Conservation (phyloP, 2,113 vertebrate genomes). For the Progne subis region DNA sequence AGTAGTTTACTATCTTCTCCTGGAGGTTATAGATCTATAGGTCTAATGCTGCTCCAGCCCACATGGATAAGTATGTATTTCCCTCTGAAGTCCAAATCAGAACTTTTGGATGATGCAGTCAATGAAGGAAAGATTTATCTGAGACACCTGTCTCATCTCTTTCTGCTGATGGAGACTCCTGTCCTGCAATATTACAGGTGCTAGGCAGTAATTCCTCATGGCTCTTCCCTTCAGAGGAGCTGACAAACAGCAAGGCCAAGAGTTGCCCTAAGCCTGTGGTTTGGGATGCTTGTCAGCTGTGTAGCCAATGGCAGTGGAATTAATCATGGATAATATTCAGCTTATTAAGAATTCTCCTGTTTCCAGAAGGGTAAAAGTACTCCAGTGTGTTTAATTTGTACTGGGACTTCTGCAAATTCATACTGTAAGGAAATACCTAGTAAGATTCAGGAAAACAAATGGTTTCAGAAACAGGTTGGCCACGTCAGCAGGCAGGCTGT, state of each 20-base stretch:
- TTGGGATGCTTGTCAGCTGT: neutral
- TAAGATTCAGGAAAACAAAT: neutral
- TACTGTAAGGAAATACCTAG: neutral
- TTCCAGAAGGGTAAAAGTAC: neutral
- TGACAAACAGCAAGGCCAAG: constrained; percentile 38
- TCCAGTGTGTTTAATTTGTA: neutral
- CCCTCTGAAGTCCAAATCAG: neutral
- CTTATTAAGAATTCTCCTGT: neutral
- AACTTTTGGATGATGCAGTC: neutral
- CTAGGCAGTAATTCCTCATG: neutral
- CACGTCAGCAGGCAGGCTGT: neutral
- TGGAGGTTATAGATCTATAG: neutral
- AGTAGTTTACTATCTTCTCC: neutral
- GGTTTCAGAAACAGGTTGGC: neutral
- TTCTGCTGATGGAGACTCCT: neutral
- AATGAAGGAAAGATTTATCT: neutral
- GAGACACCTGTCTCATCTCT: neutral
- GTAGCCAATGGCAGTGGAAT: neutral
- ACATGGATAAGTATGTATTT: neutral
- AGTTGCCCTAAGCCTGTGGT: neutral
- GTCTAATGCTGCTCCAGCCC: neutral
- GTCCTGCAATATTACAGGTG: neutral
- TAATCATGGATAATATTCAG: neutral
- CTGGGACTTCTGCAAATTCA: neutral
- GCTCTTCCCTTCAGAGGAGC: neutral